These are phyloP conservation scores for Cheilosia impressa DNA, from an alignment of 2,888 invertebrate species.

Conservation along the genomic window DNA sequence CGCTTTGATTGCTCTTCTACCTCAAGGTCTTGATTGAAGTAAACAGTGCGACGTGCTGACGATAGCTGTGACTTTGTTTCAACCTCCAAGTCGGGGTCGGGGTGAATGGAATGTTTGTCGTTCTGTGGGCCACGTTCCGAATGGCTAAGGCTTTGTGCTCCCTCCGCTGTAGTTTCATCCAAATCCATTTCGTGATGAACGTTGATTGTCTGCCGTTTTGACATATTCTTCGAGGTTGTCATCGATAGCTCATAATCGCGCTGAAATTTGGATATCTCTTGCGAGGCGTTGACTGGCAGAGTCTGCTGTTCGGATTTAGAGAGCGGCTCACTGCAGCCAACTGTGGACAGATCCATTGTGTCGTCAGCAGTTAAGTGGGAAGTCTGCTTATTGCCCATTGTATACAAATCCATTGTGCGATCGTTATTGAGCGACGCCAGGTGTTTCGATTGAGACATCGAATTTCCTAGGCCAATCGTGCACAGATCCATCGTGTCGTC, in stretches of 20 bases:
- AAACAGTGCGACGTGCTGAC: slow-evolving; percentile 2
- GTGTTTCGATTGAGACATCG: too few relatives aligned
- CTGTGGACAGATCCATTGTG: slow-evolving; percentile 12
- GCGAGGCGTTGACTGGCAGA: too few relatives aligned
- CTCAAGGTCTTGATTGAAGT: slow-evolving; percentile 4
- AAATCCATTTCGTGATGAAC: not conserved
- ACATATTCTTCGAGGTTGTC: not conserved
- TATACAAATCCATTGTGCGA: not conserved
- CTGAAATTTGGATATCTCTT: too few relatives aligned
- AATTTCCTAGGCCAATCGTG: too few relatives aligned
- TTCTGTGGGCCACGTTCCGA: not conserved
- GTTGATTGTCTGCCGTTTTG: slow-evolving; percentile 8
- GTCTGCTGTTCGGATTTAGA: not conserved
- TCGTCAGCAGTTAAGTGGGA: not conserved
- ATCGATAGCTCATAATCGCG: too few relatives aligned
- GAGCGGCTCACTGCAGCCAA: not conserved
- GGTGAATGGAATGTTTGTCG: not conserved
- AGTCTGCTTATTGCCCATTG: too few relatives aligned
- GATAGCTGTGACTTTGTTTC: not conserved
- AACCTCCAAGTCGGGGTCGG: slow-evolving; percentile 2
- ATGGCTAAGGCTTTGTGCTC: not conserved
- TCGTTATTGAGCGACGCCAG: not conserved
- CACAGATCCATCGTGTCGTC: too few relatives aligned
- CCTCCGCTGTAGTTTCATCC: not conserved
- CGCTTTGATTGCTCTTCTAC: not conserved